Base-by-base conservation (phyloP, 2,888 invertebrate species). In the Cepaea hortensis region DNA sequence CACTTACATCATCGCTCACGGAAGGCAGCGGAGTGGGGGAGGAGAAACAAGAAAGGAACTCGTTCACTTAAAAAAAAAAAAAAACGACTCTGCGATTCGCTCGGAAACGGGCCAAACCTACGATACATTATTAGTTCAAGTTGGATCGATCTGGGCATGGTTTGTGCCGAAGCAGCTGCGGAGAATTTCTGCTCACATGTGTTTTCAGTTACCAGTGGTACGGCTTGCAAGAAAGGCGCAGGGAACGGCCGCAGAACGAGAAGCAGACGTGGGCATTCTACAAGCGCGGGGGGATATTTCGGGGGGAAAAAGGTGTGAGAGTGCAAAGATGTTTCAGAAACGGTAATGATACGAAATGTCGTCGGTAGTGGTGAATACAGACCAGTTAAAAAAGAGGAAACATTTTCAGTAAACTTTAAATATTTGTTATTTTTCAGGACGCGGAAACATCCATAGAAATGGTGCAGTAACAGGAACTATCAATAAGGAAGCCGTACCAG, bases 71-170 rank as follows among this genome's bases (percentile, higher is more conserved):
- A 55, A 55, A 55, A 55, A 55, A 6, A 55, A 55, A 55, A 55
- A 6, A 6, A 55, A 11, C 55, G 55, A 55, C 55, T 55, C 55
- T 6, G 55, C 55, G 55, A 11, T 55, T 55, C 55, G 55, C 55
- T 55, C 55, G 55, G 55, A 55, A 55, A 11, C 55, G 55, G 55
- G 55, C 55, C 55, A 55, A 55, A 55, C 55, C 83, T 35, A 35
- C 83, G 46, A 61, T 62, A 75, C 70, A 73, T 73, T 73, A 84
- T 84, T 84, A 84, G 83, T 84, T 84, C 83, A 84, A 55, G 73
- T 84, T 55, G 83, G 46, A 84, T 84, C 73, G 75, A 84, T 84
- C 46, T 75, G 50, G 83, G n/a, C 83, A 6, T 46, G 75, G 82
- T 48, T 65, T 68, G 35, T 65, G 35, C 80, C 62, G 65, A 48